Conservation (phyloP, 2,797 vertebrate species). For the Pteronotus mesoamericanus region DNA sequence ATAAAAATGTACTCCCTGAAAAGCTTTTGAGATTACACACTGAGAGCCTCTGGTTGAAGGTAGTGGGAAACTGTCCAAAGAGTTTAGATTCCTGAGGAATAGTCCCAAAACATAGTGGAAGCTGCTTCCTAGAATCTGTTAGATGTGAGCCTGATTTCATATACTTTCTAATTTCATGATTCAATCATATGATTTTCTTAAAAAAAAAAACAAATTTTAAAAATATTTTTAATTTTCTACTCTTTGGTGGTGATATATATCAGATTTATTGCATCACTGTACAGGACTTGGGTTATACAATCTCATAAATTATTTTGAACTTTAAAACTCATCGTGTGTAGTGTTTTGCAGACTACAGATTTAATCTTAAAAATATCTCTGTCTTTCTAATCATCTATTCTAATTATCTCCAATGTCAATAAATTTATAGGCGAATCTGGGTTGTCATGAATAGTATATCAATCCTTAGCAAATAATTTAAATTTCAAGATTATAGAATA, state of each 20-base stretch:
- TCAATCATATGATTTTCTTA: background rate
- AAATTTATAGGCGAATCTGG: background rate
- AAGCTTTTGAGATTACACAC: background rate
- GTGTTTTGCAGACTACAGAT: background rate
- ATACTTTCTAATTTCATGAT: background rate
- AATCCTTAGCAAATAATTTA: background rate
- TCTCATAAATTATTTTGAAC: background rate
- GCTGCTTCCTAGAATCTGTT: background rate
- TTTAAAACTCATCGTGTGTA: background rate
- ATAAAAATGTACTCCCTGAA: background rate
- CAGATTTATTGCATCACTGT: background rate
- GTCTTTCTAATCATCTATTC: too few species aligned
- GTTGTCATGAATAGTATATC: background rate
- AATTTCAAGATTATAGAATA: slow-evolving; percentile 48
- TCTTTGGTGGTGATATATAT: background rate
- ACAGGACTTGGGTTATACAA: background rate
- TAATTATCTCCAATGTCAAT: background rate
- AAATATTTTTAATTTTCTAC: background rate
- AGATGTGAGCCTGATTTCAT: background rate
- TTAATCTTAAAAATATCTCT: background rate
- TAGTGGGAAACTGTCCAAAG: background rate
- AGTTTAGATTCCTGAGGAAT: background rate
- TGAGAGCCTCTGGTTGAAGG: background rate
- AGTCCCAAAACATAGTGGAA: background rate
- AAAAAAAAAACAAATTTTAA: background rate